Base-by-base conservation (phyloP, 2,888 invertebrate species). In the Terebella lapidaria region DNA sequence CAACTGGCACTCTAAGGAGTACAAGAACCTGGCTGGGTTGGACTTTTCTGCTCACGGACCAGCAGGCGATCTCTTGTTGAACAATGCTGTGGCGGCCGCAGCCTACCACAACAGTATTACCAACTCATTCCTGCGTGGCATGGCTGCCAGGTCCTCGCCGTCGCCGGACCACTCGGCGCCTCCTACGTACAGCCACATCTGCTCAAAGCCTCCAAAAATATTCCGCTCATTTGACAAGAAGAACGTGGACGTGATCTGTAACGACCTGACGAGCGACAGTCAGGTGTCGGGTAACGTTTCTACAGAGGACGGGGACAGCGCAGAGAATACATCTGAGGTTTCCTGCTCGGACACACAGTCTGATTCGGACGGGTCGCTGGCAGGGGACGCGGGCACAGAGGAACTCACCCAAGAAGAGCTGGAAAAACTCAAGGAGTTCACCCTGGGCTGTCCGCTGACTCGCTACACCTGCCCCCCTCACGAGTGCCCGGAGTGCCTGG, bases 241-340 rank as follows among this genome's bases (percentile, higher is more conserved):
- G 42, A 76, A 75, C 63, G 72, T 78, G 22, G 74, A 77, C 26
- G 65, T 78, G 27, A 78, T 78, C 47, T 75, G 76, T 67, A 77
- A 78, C 65, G 76, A 78, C 63, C 68, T 77, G 29, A 49, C 56
- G 46, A 59, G 64, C 51, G 45, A 49, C 22, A 52, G 42, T 25
- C 5, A 51, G 22, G 22, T 27, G 27, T 10, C 52, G 4, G 20
- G 2, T 18, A n/a, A n/a, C n/a, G n/a, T n/a, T n/a, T 20, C 22
- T 1, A 35, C 55, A 22, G 26, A 10, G 25, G 35, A 35, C 25
- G 53, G 22, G 20, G 58, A 28, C 24, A 20, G 20, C n/a, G 22
- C 18, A 2, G 29, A 53, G 35, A 29, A 30, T 3, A 27, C 26
- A 28, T n/a, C 26, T 18, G 53, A 54, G 49, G 5, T 10, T 49